Conservation (phyloP, 2,888 invertebrate species). For the Calliscelio sp. region DNA sequence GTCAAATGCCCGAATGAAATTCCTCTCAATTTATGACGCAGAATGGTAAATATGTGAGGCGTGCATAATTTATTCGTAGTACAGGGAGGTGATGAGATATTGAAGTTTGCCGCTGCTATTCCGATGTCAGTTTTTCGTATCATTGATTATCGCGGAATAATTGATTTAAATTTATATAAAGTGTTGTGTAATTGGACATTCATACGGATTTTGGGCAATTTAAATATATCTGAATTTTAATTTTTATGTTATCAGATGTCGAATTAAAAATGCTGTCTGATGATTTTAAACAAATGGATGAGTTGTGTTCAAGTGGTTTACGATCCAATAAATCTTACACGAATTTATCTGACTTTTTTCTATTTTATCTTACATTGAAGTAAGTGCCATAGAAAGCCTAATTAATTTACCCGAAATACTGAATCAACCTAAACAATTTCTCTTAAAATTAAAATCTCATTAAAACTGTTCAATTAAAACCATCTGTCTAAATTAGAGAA, state of each 20-base stretch:
- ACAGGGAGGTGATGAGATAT: constrained; percentile 51
- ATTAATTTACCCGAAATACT: no score
- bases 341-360: no score
- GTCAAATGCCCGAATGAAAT: constrained; percentile 37
- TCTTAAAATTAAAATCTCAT: no score
- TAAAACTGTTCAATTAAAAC: no score
- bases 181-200: constrained; percentile 35
- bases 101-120: constrained; percentile 41
- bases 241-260: constrained; percentile 20
- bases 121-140: constrained; percentile 28
- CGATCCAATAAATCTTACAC: no score
- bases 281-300: neutral
- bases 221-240: constrained; percentile 22
- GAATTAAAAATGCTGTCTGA: neutral
- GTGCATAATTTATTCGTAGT: constrained; percentile 62
- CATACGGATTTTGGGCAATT: constrained; percentile 32
- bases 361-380: no score
- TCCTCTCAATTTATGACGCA: constrained; percentile 45
- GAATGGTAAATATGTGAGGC: constrained; percentile 59
- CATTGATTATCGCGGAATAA: constrained; percentile 42
- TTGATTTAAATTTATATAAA: constrained; percentile 49
- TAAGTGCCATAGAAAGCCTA: no score
- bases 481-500: no score
- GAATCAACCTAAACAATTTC: no score
- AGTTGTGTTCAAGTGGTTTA: neutral